Conservation (phyloP, 53 echinoderm and acorn worm genomes). For the Stichopus horrens region DNA sequence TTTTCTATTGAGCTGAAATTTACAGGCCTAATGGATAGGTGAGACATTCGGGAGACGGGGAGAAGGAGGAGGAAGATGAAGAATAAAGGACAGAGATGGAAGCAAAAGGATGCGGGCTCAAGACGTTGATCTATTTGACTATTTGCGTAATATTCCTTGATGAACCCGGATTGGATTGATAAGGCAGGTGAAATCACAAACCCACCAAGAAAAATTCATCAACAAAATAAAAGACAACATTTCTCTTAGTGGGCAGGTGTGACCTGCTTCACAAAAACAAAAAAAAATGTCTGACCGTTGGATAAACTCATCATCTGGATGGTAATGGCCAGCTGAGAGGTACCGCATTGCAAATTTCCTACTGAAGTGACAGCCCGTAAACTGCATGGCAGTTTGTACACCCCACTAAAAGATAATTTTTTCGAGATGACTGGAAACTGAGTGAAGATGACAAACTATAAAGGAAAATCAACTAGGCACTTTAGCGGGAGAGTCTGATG, state of each 20-base stretch:
- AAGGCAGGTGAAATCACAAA: constrained; percentile 31
- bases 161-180: constrained; percentile 16
- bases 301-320: too few species aligned
- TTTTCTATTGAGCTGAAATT: constrained; percentile 40
- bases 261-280: background rate
- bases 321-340: too few species aligned
- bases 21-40: constrained; percentile 50
- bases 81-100: background rate
- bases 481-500: too few species aligned
- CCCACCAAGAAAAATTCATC: constrained; percentile 13
- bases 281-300: background rate
- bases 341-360: too few species aligned
- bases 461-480: too few species aligned
- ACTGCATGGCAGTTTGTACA: too few species aligned
- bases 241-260: background rate
- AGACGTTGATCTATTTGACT: constrained; percentile 42
- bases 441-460: too few species aligned
- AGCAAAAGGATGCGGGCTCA: background rate
- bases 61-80: background rate
- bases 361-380: too few species aligned
- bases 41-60: constrained; percentile 45
- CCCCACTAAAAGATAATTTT: too few species aligned
- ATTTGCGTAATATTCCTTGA: constrained; percentile 39
- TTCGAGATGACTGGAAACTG: too few species aligned
- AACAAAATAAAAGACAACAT: background rate